Percentiles rank a stretch among this genome's conserved stretches.
These are phyloP conservation scores for Probosciger aterrimus DNA, from an alignment of 2,113 vertebrate genomes.

Conservation along the genomic window DNA sequence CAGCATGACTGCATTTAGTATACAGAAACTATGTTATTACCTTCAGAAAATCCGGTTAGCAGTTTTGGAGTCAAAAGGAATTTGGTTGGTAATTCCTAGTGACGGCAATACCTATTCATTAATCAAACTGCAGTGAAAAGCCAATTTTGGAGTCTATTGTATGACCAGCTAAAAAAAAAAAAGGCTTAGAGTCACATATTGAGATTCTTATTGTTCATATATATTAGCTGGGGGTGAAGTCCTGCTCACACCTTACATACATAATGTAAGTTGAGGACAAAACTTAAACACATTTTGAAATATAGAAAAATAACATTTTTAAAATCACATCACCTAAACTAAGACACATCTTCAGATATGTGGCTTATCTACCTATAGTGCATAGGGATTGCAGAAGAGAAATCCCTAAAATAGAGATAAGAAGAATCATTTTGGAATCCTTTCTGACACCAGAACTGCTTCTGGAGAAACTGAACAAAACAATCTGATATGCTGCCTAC, in stretches of 20 bases:
- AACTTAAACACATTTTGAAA: neutral
- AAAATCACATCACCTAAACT: neutral
- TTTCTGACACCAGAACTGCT: neutral
- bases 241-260: neutral
- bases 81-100: neutral
- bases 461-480: neutral
- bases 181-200: neutral
- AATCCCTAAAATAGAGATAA: neutral
- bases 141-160: neutral
- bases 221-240: neutral
- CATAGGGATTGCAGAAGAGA: neutral
- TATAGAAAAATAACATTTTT: neutral
- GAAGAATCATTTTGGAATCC: neutral
- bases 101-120: neutral
- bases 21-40: neutral
- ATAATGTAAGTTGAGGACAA: neutral
- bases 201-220: neutral
- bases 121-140: neutral
- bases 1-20: neutral
- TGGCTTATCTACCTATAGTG: neutral
- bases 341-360: neutral
- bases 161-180: neutral
- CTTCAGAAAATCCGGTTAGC: neutral
- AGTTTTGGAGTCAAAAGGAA: neutral
- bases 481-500: fast-evolving